Base-by-base conservation (phyloP, 1,140 invertebrate species). In the Tetramorium parvispinum region DNA sequence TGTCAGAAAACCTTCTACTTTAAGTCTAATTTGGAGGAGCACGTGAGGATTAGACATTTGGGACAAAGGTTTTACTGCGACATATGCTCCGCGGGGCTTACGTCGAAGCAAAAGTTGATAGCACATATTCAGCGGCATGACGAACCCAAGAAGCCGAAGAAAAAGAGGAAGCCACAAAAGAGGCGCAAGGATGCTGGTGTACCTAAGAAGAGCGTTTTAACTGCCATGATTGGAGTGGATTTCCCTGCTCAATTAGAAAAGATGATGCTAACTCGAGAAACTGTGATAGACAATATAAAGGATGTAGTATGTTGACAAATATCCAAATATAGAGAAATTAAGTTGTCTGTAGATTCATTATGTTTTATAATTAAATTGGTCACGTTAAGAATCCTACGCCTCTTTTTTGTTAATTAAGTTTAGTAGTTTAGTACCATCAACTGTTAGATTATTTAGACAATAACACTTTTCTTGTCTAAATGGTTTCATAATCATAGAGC, bases 11-110 rank as follows among this genome's bases (percentile, higher is more conserved):
- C 83, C 32, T 94, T 92, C 87, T 73, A 51, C 2, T 91, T 76
- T 27, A 90, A 93, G 82, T 83, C 13, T 10, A 93, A 92, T 88
- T 77, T 94, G 4, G 55, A 85, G 0, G 32, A 65, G 3, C 93
- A 94, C 21, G 79, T 93, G 55, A 63, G 51, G 51, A 65, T 18
- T n/a, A 65, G n/a, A 18, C 93, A 94, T 87, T 32, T 91, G 1
- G 91, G 81, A 5, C 21, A 68, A n/a, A 93, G 82, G 76, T 93
- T 89, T 75, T 83, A 78, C 1, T 94, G 93, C 24, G 90, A 93
- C 18, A 66, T 90, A 37, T 94, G 93, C 51, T 88, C 87, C 24
- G 0, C 11, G 24, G 63, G 88, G 27, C 71, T 93, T 40, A 68
- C 61, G 0, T 37, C 81, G 0, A 94, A 93, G 71, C 40, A 49